Conservation (phyloP, 1,140 invertebrate species). For the Lordiphosa clarofinis region DNA sequence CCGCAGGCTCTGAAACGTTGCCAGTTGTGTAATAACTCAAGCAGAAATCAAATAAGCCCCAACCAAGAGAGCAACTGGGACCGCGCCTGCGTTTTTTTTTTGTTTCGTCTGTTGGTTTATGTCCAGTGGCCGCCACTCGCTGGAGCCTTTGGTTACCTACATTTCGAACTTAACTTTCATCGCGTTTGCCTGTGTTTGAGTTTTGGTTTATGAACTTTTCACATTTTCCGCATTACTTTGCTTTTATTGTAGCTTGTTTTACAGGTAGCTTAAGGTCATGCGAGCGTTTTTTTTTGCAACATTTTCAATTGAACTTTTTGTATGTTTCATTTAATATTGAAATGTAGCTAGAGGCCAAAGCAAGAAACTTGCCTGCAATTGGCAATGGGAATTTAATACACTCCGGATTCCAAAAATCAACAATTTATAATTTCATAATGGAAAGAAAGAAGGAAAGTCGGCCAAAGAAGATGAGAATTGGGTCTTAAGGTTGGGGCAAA, state of each 20-base stretch:
- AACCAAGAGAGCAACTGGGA: conserved; percentile 3
- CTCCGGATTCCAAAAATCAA: conserved; percentile 25
- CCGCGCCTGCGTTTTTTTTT: conserved; percentile 5
- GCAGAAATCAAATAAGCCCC: conserved; percentile 48
- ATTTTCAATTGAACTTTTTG: conserved; percentile 49
- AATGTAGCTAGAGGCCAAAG: conserved; percentile 47
- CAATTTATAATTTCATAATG: conserved; percentile 55
- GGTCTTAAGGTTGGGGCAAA: neutral
- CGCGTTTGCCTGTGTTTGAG: conserved; percentile 36
- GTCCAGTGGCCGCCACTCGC: conserved; percentile 14
- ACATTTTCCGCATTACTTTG: conserved; percentile 48
- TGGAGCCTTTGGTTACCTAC: conserved; percentile 51
- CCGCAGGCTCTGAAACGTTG: conserved; percentile 39
- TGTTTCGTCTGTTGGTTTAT: conserved; percentile 8
- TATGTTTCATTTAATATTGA: conserved; percentile 61
- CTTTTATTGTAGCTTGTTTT: conserved; percentile 34
- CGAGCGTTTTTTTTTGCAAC: conserved; percentile 43
- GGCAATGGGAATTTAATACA: conserved; percentile 52
- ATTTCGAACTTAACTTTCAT: conserved; percentile 54
- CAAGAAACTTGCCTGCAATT: conserved; percentile 51
- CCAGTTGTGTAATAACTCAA: conserved; percentile 60
- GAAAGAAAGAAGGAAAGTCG: conserved; percentile 30
- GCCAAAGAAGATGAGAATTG: conserved; percentile 33
- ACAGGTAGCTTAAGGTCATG: conserved; percentile 59
- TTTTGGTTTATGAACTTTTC: conserved; percentile 61